A percentile compares a stretch with the other conserved stretches of the same genome.
Evolutionary conservation across 1,140 invertebrate species (phyloP).

Genomic region (Stegodyphus mimosarum): DNA sequence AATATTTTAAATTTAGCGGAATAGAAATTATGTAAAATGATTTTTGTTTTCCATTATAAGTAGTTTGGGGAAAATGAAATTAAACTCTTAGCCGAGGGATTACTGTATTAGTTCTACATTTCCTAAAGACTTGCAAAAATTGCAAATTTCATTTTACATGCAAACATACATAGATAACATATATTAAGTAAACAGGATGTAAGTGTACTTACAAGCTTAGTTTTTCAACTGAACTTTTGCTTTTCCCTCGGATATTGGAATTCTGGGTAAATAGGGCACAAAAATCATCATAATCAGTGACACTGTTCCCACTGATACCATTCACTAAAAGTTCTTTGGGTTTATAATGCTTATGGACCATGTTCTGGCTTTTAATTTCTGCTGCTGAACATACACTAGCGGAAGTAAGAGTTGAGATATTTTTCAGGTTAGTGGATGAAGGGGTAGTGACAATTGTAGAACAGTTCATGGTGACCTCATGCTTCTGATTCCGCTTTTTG

Average conservation of each 20-base stretch:
- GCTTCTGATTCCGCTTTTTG: conserved; percentile 55
- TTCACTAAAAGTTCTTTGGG: conserved; percentile 39
- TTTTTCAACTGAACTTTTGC: conserved; percentile 11
- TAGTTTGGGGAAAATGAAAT: too few species aligned
- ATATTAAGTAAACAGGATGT: too few species aligned
- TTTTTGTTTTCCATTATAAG: too few species aligned
- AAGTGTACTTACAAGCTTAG: conserved; percentile 11
- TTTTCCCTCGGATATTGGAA: neutral
- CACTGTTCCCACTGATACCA: conserved; percentile 37
- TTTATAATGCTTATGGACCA: conserved; percentile 43
- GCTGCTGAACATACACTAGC: neutral
- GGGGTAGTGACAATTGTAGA: conserved; percentile 16
- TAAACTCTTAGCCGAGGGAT: too few species aligned
- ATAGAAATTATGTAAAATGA: too few species aligned
- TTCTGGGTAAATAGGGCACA: neutral
- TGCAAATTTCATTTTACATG: too few species aligned
- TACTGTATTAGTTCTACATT: too few species aligned
- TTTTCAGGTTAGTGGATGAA: conserved; percentile 20
- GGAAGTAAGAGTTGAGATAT: neutral
- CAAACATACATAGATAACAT: too few species aligned
- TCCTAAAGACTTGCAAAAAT: too few species aligned
- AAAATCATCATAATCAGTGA: conserved; percentile 22
- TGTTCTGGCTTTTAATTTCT: conserved; percentile 28
- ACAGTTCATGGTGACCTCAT: conserved; percentile 25
- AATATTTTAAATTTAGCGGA: too few species aligned